Evolutionary conservation across 2,888 invertebrate species (phyloP), one percentile per base, ranked within the genome.

Genomic region (Diadegma fenestrale): DNA sequence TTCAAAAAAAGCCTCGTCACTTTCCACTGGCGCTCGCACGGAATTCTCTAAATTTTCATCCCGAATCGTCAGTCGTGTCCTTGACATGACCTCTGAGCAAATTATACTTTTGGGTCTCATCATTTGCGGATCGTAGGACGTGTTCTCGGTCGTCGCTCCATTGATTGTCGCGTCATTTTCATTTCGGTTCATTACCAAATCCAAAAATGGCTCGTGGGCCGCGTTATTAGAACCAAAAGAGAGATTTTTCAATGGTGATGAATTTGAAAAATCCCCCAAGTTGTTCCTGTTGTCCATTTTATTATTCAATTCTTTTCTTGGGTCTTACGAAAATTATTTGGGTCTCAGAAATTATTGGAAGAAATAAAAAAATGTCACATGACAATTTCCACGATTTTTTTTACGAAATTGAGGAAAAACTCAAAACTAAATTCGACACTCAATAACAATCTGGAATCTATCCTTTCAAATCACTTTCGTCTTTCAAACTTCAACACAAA

Each of bases 1-100:
- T 43, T 75, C 83, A 30, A 75, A 69, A 37, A 83, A 83, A 37
- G 37, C 41, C 22, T 79, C 75, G 45, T 79, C 83, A 10, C 26
- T 68, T 17, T 69, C 69, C 2, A 6, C 45, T 6, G 68, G 17
- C 6, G 77, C 33, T 63, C 45, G 17, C 0, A 3, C 4, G 17
- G 22, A 54, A 63, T 68, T 69, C 43, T 73, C 26, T 0, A 51
- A 17, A 45, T 79, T 68, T 43, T 2, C 51, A 17, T 79, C 73
- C 2, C 83, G 73, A 48, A 10, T 48, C 12, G 61, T 66, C 41
- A 83, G 41, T 30, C 79, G 66, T 68, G 14, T 33, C 51, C 26
- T 78, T 17, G 73, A 30, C 1, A 78, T 17, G 19, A 79, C 19
- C 41, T 83, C 83, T 6, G 79, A 79, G 26, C 68, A 73, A 75